These are phyloP conservation scores for Pogonophryne albipinna DNA, from an alignment of 2,797 vertebrate genomes.

Conservation along the genomic window DNA sequence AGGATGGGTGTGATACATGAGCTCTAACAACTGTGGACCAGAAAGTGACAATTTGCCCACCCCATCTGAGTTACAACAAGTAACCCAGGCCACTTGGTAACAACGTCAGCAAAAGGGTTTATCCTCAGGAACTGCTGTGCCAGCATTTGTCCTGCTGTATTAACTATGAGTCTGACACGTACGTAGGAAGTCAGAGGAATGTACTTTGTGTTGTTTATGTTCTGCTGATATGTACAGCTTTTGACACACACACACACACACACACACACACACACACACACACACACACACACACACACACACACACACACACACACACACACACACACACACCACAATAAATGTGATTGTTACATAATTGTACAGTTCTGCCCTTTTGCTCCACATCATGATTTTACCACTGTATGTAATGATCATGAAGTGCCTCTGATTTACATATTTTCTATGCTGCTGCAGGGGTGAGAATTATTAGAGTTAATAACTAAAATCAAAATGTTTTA, in stretches of 20 bases:
- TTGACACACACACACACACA: conserved; percentile 10
- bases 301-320: not conserved
- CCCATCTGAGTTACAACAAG: not conserved
- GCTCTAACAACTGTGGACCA: not conserved
- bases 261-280: too few species aligned
- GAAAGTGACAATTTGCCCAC: not conserved
- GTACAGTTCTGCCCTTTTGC: conserved; percentile 12
- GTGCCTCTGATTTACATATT: not conserved
- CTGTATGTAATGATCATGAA: not conserved
- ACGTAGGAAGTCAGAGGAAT: not conserved
- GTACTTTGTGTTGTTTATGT: not conserved
- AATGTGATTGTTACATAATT: not conserved
- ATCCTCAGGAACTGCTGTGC: not conserved
- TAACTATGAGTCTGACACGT: conserved; percentile 1
- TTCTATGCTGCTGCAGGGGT: not conserved
- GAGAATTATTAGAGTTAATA: not conserved
- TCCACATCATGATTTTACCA: conserved; percentile 1
- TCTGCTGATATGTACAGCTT: conserved; percentile 16
- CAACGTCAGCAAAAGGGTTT: not conserved
- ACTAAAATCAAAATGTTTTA: not conserved
- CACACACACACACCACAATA: too few species aligned
- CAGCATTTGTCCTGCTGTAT: conserved; percentile 3
- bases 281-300: not conserved
- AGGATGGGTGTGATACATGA: not conserved
- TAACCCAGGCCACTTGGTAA: conserved; percentile 1